Percentiles rank a stretch among this genome's conserved stretches.
Conservation (phyloP, 2,797 vertebrate species). For the Phoebastria nigripes region DNA sequence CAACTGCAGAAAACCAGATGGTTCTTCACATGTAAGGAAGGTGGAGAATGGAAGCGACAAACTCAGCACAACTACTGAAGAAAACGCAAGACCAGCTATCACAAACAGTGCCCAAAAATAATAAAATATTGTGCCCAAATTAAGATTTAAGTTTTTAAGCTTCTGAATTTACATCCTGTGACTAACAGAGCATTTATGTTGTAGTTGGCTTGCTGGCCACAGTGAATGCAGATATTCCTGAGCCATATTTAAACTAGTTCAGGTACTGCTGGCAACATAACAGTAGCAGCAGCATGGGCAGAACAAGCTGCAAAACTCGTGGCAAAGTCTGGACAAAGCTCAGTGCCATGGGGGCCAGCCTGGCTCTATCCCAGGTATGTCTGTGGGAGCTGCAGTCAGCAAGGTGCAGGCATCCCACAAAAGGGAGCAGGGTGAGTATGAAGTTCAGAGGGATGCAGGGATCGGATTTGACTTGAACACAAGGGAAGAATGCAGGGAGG, state of each 20-base stretch:
- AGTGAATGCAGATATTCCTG: neutral
- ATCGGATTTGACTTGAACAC: neutral
- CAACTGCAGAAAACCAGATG: neutral
- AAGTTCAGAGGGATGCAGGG: neutral
- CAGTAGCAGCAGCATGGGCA: neutral
- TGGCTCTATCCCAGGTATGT: neutral
- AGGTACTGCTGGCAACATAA: neutral
- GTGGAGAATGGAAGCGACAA: neutral
- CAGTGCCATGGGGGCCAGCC: neutral
- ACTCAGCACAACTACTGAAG: neutral
- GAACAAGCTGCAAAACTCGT: neutral
- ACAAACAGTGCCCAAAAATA: neutral
- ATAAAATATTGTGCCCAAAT: neutral
- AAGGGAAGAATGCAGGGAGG: neutral
- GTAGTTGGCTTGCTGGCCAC: neutral
- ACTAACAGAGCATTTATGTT: neutral
- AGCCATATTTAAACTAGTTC: neutral
- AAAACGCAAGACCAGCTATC: neutral
- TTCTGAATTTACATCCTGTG: neutral
- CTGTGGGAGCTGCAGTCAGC: neutral
- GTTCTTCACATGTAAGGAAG: neutral
- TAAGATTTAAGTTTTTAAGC: neutral
- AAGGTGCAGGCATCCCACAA: neutral
- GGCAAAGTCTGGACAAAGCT: neutral
- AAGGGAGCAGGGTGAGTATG: neutral